A percentile compares a stretch with the other conserved stretches of the same genome.
Conservation (phyloP, 2,888 invertebrate species). For the Phytoseiulus persimilis region DNA sequence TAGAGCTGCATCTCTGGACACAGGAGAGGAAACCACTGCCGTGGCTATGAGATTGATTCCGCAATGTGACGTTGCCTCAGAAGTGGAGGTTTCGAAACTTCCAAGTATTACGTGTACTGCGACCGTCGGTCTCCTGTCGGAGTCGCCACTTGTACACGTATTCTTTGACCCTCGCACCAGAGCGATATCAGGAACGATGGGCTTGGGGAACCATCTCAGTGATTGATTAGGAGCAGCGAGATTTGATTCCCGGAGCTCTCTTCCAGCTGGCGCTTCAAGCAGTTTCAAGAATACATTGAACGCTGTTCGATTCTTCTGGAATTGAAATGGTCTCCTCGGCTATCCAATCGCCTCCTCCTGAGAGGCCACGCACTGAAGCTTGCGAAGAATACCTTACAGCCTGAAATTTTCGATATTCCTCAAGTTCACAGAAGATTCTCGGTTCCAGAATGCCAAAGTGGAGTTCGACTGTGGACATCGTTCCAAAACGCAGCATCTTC, state of each 20-base stretch:
- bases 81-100: neutral
- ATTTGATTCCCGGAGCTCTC: neutral
- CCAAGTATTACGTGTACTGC: neutral
- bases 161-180: neutral
- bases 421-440: neutral
- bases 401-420: no score
- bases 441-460: slow-evolving; percentile 59
- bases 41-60: neutral
- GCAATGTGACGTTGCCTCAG: neutral
- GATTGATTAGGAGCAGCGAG: neutral
- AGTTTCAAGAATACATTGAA: neutral
- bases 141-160: neutral
- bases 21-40: neutral
- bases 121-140: neutral
- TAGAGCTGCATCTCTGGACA: neutral
- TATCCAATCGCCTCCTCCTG: no score
- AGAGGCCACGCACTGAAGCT: no score
- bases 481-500: slow-evolving; percentile 71
- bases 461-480: slow-evolving; percentile 62
- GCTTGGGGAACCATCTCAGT: neutral
- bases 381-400: no score
- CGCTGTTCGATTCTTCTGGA: no score
- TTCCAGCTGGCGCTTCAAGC: neutral
- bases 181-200: neutral
- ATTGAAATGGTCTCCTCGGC: no score